Percentiles rank a stretch among this genome's conserved stretches.
Evolutionary conservation across 1,140 invertebrate genomes (phyloP).

Genomic region (Lepidurus couesii): DNA sequence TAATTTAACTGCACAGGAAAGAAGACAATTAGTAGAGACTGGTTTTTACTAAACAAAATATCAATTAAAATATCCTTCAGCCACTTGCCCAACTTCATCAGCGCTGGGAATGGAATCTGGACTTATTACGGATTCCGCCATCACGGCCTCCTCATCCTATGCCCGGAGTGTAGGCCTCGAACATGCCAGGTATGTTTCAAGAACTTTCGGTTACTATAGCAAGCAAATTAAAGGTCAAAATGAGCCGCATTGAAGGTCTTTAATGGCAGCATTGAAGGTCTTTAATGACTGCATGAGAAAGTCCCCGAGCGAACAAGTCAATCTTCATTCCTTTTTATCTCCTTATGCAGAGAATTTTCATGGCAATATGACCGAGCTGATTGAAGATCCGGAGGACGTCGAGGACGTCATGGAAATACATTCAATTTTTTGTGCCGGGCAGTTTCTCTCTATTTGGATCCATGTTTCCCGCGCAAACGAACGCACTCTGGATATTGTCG

Average conservation of each 20-base stretch:
- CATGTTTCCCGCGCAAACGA: too few species aligned
- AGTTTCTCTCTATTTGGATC: too few species aligned
- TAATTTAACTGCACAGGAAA: background rate
- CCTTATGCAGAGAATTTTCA: slow-evolving; percentile 25
- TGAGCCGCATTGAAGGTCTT: background rate
- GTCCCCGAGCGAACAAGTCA: slow-evolving; percentile 2
- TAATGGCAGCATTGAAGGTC: too few species aligned
- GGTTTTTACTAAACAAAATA: background rate
- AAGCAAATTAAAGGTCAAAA: slow-evolving; percentile 10
- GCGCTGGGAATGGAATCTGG: slow-evolving; percentile 58
- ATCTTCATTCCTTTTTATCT: background rate
- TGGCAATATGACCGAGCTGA: slow-evolving; percentile 26
- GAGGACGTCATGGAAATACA: too few species aligned
- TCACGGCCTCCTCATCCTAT: slow-evolving; percentile 56
- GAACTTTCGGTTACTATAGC: background rate
- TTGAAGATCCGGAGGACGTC: slow-evolving; percentile 11
- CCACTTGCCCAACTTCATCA: background rate
- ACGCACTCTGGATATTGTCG: too few species aligned
- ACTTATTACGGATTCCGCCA: slow-evolving; percentile 54
- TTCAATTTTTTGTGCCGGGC: too few species aligned
- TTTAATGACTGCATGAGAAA: background rate
- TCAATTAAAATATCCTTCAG: background rate
- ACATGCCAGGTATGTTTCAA: slow-evolving; percentile 53
- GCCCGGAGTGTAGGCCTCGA: slow-evolving; percentile 54
- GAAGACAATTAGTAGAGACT: background rate